phyloP scores from a whole-genome alignment of 2,113 vertebrate genomes.

The Rostratula benghalensis region DNA sequence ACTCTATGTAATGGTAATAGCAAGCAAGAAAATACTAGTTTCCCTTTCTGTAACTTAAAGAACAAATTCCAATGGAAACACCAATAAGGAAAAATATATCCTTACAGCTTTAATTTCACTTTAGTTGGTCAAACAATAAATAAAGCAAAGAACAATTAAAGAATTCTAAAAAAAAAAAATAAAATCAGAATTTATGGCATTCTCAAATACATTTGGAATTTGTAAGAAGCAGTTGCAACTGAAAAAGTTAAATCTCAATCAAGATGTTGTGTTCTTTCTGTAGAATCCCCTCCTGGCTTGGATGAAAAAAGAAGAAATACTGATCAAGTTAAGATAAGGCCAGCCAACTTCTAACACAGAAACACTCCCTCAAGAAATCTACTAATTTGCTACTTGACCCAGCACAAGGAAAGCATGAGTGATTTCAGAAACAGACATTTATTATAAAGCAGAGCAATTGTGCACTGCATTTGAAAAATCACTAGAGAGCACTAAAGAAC shows the following conservation, averaged over 20 bases:
- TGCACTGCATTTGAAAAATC: constrained; percentile 37
- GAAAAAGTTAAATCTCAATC: neutral
- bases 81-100: neutral
- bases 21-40: neutral
- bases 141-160: neutral
- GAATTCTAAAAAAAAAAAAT: neutral
- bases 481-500: constrained; percentile 64
- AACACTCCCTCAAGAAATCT: neutral
- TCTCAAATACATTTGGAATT: neutral
- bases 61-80: neutral
- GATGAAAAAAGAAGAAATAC: neutral
- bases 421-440: neutral
- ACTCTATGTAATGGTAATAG: neutral
- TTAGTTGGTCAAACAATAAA: neutral
- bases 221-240: neutral
- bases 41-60: neutral
- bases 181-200: neutral
- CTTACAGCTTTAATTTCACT: neutral
- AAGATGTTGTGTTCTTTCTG: neutral
- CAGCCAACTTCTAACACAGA: neutral
- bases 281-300: neutral
- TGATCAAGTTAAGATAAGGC: neutral
- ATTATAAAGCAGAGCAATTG: neutral
- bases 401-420: neutral
- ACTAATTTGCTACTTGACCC: neutral